Evolutionary conservation across 2,888 invertebrate species (phyloP).

Genomic region (Amiota mariae): DNA sequence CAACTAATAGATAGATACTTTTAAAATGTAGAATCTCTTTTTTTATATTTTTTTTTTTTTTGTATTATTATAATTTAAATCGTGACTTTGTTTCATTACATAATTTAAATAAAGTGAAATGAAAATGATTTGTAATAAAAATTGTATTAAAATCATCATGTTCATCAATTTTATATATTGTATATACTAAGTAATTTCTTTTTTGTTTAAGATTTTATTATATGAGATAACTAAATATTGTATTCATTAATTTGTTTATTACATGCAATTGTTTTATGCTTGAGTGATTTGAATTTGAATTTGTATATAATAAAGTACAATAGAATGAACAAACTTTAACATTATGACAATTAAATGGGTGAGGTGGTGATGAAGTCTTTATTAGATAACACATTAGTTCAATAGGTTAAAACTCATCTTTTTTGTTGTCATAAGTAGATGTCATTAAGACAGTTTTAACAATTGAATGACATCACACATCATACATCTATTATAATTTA

Average conservation of each 20-base stretch:
- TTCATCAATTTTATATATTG: neutral
- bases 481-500: too few relatives aligned
- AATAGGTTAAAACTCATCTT: too few relatives aligned
- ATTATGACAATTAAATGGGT: too few relatives aligned
- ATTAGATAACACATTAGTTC: too few relatives aligned
- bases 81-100: conserved; percentile 7
- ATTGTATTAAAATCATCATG: conserved; percentile 21
- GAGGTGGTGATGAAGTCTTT: too few relatives aligned
- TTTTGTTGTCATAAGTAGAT: too few relatives aligned
- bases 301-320: too few relatives aligned
- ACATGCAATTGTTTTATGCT: conserved; percentile 11
- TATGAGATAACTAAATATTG: neutral
- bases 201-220: too few relatives aligned
- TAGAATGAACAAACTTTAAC: too few relatives aligned
- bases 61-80: neutral
- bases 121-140: neutral
- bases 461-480: too few relatives aligned
- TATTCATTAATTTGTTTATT: neutral
- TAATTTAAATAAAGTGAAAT: conserved; percentile 6
- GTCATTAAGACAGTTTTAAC: too few relatives aligned
- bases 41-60: conserved; percentile 15
- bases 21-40: neutral
- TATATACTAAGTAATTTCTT: too few relatives aligned
- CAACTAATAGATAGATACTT: conserved; percentile 27
- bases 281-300: conserved; percentile 4